phyloP scores from a whole-genome alignment of 2,888 invertebrate genomes.

The Eucera pruinosa region DNA sequence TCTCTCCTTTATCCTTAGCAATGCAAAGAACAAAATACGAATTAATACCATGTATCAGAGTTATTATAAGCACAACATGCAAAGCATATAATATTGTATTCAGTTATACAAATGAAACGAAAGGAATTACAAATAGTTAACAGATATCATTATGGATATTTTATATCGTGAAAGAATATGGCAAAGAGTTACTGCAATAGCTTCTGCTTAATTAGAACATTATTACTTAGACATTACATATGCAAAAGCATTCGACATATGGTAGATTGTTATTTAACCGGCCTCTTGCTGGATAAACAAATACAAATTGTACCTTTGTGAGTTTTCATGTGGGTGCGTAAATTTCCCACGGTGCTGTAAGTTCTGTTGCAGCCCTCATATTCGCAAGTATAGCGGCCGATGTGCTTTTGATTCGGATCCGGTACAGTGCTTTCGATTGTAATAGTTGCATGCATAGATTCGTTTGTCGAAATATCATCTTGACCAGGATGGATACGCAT shows the following conservation, averaged over 20 bases:
- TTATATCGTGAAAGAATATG: not conserved
- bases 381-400: constrained; percentile 93
- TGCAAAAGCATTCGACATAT: not conserved
- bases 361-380: constrained; percentile 94
- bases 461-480: constrained; percentile 87
- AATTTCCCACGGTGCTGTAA: constrained; percentile 97
- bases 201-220: not conserved
- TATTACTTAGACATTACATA: constrained; percentile 1
- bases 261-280: too few species aligned
- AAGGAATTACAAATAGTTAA: not conserved
- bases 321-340: constrained; percentile 97
- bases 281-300: not conserved
- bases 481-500: constrained; percentile 90
- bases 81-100: constrained; percentile 24
- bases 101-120: not conserved
- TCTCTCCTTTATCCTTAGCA: constrained; percentile 61
- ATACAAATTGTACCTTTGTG: constrained; percentile 99
- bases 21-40: constrained; percentile 59
- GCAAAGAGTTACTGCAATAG: not conserved
- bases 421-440: constrained; percentile 88
- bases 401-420: constrained; percentile 86
- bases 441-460: constrained; percentile 89
- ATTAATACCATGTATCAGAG: constrained; percentile 47
- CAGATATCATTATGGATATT: not conserved
- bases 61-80: constrained; percentile 44